phyloP scores from a whole-genome alignment of 2,888 invertebrate genomes.

The Hypolimnas misippus region DNA sequence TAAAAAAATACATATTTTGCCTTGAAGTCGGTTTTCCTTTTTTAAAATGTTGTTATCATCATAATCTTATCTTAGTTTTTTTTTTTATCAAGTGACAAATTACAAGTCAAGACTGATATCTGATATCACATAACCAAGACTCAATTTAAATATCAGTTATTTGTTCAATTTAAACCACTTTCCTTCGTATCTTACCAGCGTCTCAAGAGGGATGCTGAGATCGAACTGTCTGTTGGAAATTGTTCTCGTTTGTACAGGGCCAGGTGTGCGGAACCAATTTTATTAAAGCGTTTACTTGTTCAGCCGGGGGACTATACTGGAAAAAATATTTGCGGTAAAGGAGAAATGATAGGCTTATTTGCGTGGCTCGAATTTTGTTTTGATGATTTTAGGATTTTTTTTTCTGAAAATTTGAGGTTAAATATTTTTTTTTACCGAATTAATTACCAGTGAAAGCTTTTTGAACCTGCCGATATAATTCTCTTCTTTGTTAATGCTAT shows the following conservation, averaged over 20 bases:
- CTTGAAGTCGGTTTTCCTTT: no score
- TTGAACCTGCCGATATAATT: no score
- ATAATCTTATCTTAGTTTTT: no score
- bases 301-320: slow-evolving; percentile 17
- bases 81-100: no score
- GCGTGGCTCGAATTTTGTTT: neutral
- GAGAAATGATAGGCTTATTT: slow-evolving; percentile 17
- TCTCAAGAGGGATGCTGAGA: slow-evolving; percentile 13
- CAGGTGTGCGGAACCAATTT: slow-evolving; percentile 25
- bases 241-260: slow-evolving; percentile 30
- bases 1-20: no score
- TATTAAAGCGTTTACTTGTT: slow-evolving; percentile 19
- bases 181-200: slow-evolving; percentile 6
- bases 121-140: no score
- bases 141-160: slow-evolving; percentile 7
- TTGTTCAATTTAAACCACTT: slow-evolving; percentile 15
- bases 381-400: neutral
- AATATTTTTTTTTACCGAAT: neutral
- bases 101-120: no score
- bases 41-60: no score
- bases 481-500: no score
- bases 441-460: no score
- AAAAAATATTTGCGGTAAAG: slow-evolving; percentile 20
- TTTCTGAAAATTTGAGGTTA: neutral
- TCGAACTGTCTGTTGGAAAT: slow-evolving; percentile 32